Evolutionary conservation across 2,888 invertebrate genomes (phyloP).

Genomic region (Oscheius myriophilus): DNA sequence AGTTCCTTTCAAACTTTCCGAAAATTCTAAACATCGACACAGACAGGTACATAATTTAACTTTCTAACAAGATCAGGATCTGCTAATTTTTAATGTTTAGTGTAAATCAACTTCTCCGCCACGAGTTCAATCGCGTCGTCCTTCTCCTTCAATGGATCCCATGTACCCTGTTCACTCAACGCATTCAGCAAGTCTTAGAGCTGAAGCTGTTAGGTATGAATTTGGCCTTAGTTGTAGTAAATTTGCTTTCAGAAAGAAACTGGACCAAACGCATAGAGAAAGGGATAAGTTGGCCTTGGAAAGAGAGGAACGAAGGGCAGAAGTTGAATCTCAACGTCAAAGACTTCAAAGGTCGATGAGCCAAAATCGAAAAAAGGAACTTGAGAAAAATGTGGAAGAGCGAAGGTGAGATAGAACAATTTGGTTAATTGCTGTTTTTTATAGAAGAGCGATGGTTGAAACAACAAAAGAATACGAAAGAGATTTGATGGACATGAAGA

Average conservation of each 20-base stretch:
- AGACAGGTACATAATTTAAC: neutral
- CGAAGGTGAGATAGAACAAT: neutral
- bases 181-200: conserved; percentile 10
- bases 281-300: neutral
- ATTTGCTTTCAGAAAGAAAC: conserved; percentile 13
- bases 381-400: conserved; percentile 13
- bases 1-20: conserved; percentile 24
- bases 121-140: conserved; percentile 2
- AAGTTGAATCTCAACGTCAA: conserved; percentile 3
- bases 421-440: neutral
- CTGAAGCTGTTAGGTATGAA: conserved; percentile 14
- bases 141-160: conserved; percentile 15
- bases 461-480: conserved; percentile 15
- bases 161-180: conserved; percentile 18
- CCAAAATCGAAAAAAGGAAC: conserved; percentile 1
- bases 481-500: conserved; percentile 11
- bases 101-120: conserved; percentile 10
- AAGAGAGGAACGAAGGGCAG: conserved; percentile 2
- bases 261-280: conserved; percentile 2
- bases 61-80: neutral
- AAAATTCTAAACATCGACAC: conserved; percentile 14
- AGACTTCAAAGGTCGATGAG: conserved; percentile 10
- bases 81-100: neutral
- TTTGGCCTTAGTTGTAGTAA: neutral
- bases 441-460: conserved; percentile 15